These are phyloP conservation scores for Sebastes elongatus DNA, from an alignment of 2,797 vertebrate genomes.

Conservation along the genomic window DNA sequence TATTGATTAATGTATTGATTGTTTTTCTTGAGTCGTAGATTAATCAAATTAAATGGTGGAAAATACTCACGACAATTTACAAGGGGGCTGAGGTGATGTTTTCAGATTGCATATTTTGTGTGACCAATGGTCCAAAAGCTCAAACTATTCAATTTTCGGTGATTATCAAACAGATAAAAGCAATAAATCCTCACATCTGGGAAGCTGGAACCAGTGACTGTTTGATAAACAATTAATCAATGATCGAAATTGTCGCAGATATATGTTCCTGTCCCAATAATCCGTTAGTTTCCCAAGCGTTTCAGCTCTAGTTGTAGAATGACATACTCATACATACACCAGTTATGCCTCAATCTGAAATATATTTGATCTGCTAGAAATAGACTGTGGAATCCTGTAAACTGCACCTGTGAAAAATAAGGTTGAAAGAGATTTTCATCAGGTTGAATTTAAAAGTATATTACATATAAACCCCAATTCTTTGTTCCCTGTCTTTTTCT, in stretches of 20 bases:
- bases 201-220: not conserved
- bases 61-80: not conserved
- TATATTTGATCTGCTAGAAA: not conserved
- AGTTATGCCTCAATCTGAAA: not conserved
- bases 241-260: not conserved
- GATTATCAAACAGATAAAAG: not conserved
- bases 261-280: not conserved
- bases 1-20: not conserved
- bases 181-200: not conserved
- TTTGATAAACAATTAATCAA: not conserved
- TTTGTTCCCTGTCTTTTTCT: slow-evolving; percentile 1
- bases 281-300: not conserved
- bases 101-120: not conserved
- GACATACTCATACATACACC: not conserved
- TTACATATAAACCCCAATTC: not conserved
- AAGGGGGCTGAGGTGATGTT: not conserved
- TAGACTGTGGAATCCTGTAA: not conserved
- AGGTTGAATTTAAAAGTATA: not conserved
- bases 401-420: not conserved
- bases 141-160: not conserved
- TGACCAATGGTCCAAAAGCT: not conserved
- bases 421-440: not conserved
- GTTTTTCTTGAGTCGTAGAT: not conserved
- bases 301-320: not conserved
- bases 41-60: not conserved